A percentile compares a stretch with the other conserved stretches of the same genome.
These are phyloP conservation scores for Eupsilia transversa DNA, from an alignment of 2,888 invertebrate genomes.

Conservation along the genomic window DNA sequence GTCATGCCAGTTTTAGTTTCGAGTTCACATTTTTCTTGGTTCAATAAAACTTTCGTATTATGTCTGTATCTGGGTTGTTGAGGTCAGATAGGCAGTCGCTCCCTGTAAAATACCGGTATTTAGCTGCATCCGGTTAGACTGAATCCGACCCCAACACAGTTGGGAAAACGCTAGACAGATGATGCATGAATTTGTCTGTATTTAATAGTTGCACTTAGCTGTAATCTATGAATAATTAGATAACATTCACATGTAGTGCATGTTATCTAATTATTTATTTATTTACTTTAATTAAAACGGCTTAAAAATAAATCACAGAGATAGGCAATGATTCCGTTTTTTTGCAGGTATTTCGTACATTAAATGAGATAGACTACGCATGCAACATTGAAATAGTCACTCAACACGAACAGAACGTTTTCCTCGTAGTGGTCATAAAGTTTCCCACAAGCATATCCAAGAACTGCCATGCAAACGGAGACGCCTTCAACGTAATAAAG, in stretches of 20 bases:
- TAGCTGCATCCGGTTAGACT: background rate
- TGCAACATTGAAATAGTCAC: conserved; percentile 81
- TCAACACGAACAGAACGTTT: conserved; percentile 55
- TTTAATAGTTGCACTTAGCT: background rate
- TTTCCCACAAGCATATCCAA: conserved; percentile 76
- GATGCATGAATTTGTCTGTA: background rate
- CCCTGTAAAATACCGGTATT: background rate
- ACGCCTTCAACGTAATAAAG: conserved; percentile 79
- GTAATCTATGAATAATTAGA: no score
- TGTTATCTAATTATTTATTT: background rate
- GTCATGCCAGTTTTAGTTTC: conserved; percentile 4
- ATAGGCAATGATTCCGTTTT: background rate
- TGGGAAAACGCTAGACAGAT: background rate
- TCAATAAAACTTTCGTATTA: background rate
- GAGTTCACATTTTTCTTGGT: background rate
- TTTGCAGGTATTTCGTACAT: conserved; percentile 81
- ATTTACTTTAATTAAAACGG: background rate
- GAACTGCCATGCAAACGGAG: conserved; percentile 77
- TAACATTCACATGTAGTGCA: no score
- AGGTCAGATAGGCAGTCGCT: background rate
- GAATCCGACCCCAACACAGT: background rate
- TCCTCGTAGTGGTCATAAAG: conserved; percentile 78
- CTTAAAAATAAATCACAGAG: background rate
- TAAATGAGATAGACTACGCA: conserved; percentile 79
- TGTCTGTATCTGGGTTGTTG: background rate